These are phyloP conservation scores for Rhynchomys soricoides DNA, from an alignment of 2,113 vertebrate species.

Conservation along the genomic window DNA sequence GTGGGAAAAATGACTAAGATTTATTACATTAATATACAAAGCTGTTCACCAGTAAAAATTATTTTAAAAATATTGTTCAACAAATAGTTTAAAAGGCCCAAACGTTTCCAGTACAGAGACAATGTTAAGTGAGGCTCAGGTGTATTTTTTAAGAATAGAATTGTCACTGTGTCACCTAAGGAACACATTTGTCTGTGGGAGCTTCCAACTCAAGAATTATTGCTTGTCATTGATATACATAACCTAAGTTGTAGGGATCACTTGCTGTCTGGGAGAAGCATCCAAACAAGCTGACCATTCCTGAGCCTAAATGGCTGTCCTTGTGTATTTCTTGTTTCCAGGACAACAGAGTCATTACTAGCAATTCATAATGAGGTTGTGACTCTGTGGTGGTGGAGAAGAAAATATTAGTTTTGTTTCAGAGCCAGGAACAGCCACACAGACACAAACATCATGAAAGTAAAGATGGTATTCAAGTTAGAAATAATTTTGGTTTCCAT, in stretches of 20 bases:
- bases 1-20: background rate
- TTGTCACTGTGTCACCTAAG: background rate
- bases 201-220: background rate
- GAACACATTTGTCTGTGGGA: background rate
- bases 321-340: background rate
- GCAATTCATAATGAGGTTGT: background rate
- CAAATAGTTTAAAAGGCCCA: background rate
- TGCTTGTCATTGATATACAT: background rate
- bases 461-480: background rate
- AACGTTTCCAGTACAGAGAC: background rate
- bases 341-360: background rate
- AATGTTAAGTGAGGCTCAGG: background rate
- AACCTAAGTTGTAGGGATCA: background rate
- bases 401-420: constrained; percentile 53
- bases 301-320: background rate
- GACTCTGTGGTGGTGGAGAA: background rate
- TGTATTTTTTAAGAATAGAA: background rate
- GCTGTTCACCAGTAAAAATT: background rate
- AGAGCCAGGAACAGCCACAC: background rate
- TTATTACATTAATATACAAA: background rate
- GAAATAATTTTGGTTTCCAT: constrained; percentile 18
- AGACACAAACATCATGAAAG: background rate
- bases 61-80: background rate
- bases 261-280: background rate
- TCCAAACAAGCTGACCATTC: background rate